Evolutionary conservation across 2,888 invertebrate species (phyloP).

Genomic region (Drosophila nr. perissopoda): DNA sequence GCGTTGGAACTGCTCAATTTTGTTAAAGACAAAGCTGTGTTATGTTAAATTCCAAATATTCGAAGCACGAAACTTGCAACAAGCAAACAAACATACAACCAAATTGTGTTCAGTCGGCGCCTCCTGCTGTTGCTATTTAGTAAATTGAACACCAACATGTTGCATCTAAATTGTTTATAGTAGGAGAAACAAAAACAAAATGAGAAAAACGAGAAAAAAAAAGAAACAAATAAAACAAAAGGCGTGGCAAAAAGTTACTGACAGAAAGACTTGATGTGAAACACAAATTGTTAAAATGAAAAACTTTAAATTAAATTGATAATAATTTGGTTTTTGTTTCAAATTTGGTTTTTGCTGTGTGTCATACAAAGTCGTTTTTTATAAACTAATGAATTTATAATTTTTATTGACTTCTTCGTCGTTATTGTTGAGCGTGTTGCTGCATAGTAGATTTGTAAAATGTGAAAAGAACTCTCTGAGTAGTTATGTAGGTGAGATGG

Average conservation of each 20-base stretch:
- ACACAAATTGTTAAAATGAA: conserved; percentile 34
- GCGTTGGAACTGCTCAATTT: conserved; percentile 54
- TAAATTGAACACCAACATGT: conserved; percentile 14
- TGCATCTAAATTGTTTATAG: conserved; percentile 39
- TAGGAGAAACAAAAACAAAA: conserved; percentile 5
- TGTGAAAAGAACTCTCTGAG: conserved; percentile 30
- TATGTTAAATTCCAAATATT: conserved; percentile 24
- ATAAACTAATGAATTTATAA: conserved; percentile 45
- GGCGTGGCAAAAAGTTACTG: conserved; percentile 3
- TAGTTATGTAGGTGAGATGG: conserved; percentile 39
- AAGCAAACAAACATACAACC: neutral
- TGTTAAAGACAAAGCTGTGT: conserved; percentile 53
- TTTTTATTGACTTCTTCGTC: conserved; percentile 31
- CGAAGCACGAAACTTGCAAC: neutral
- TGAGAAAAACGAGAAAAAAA: neutral
- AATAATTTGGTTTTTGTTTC: conserved; percentile 28
- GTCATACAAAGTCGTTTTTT: conserved; percentile 21
- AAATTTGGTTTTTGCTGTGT: conserved; percentile 12
- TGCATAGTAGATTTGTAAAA: conserved; percentile 40
- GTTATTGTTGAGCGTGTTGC: conserved; percentile 50
- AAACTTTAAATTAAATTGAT: conserved; percentile 20
- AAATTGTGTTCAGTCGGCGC: conserved; percentile 26
- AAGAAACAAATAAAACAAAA: conserved; percentile 9
- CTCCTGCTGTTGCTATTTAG: conserved; percentile 49
- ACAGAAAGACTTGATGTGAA: conserved; percentile 13